Evolutionary conservation across 2,888 invertebrate genomes (phyloP).

Genomic region (Pachycephus smyrnensis): DNA sequence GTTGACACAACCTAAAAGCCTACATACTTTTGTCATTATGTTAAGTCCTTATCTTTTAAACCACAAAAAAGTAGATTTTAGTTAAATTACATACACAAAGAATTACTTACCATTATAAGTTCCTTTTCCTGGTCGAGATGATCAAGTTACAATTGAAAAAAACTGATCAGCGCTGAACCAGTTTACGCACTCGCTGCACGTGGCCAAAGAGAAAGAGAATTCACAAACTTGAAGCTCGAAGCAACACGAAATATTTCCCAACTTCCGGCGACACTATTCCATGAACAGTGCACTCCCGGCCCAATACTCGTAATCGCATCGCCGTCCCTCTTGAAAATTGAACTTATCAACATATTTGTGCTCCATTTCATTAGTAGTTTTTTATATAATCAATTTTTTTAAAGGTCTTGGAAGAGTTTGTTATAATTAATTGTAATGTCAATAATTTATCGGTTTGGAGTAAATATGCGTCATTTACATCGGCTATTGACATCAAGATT

Average conservation of each 20-base stretch:
- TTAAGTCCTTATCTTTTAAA: background rate
- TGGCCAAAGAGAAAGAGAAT: conserved; percentile 35
- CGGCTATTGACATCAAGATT: background rate
- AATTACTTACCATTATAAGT: conserved; percentile 72
- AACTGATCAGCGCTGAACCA: conserved; percentile 95
- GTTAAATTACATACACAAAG: conserved; percentile 14
- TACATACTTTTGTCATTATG: background rate
- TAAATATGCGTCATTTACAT: background rate
- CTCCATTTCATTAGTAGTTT: background rate
- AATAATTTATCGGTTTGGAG: background rate
- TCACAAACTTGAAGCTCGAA: conserved; percentile 8
- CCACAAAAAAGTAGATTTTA: background rate
- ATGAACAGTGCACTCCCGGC: background rate
- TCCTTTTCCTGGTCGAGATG: conserved; percentile 84
- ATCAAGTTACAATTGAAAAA: conserved; percentile 73
- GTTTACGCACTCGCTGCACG: conserved; percentile 56
- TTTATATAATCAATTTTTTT: background rate
- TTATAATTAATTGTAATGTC: background rate
- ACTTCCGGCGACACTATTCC: background rate
- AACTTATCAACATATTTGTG: background rate
- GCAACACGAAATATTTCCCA: background rate
- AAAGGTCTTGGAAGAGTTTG: background rate
- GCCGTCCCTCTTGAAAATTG: background rate
- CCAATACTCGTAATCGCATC: background rate
- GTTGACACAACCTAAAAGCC: background rate